Evolutionary conservation across 1,140 invertebrate genomes (phyloP).

Genomic region (Meloidogyne exigua): DNA sequence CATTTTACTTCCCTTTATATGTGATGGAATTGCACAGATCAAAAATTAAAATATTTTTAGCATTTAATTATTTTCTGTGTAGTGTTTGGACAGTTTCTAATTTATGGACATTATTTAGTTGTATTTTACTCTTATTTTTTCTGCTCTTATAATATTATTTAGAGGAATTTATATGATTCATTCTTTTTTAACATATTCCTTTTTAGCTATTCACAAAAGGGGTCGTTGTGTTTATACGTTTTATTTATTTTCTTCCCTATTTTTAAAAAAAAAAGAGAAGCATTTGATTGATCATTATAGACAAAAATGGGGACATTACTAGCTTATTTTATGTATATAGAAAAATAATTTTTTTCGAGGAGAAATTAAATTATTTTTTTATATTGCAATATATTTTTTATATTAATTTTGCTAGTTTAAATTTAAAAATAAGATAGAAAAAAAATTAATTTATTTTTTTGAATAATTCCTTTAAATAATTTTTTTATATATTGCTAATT

Average conservation of each 20-base stretch:
- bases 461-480: too few relatives aligned
- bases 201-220: background rate
- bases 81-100: background rate
- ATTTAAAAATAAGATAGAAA: too few relatives aligned
- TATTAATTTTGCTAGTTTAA: too few relatives aligned
- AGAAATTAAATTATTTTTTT: too few relatives aligned
- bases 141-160: background rate
- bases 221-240: background rate
- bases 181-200: background rate
- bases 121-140: background rate
- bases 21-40: background rate
- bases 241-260: background rate
- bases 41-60: background rate
- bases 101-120: too few relatives aligned
- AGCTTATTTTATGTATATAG: background rate
- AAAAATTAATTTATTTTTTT: too few relatives aligned
- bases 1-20: background rate
- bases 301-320: background rate
- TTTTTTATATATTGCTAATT: too few relatives aligned
- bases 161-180: background rate
- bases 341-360: background rate
- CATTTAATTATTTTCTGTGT: background rate
- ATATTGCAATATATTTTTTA: too few relatives aligned
- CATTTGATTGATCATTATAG: background rate
- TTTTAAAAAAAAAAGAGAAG: background rate